Percentiles rank a stretch among this genome's conserved stretches.
These are phyloP conservation scores for Orussus abietinus DNA, from an alignment of 1,140 invertebrate species.

Conservation along the genomic window DNA sequence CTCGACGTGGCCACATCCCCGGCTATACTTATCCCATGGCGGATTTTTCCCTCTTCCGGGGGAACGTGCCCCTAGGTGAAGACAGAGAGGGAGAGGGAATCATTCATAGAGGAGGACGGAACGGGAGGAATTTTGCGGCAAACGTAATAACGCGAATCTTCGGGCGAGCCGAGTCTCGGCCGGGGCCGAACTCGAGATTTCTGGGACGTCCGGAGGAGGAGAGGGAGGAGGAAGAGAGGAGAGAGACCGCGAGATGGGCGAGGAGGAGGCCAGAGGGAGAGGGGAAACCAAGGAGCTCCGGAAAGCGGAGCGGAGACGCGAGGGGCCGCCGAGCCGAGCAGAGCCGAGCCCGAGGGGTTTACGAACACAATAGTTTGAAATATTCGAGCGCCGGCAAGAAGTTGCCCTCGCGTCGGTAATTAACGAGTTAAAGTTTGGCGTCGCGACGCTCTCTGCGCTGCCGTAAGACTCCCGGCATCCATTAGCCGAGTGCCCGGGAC, in stretches of 20 bases:
- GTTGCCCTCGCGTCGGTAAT: conserved; percentile 54
- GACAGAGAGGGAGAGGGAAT: too few species aligned
- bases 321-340: too few species aligned
- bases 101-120: too few species aligned
- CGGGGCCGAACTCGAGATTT: too few species aligned
- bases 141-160: too few species aligned
- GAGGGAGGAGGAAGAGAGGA: background rate
- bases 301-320: conserved; percentile 3
- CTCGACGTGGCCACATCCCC: too few species aligned
- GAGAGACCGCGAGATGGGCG: conserved; percentile 1
- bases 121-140: too few species aligned
- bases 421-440: conserved; percentile 57
- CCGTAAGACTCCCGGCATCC: conserved; percentile 49
- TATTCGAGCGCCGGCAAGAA: conserved; percentile 54
- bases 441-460: conserved; percentile 36
- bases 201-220: too few species aligned
- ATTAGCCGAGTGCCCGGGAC: conserved; percentile 51
- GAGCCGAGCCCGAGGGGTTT: conserved; percentile 45
- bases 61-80: too few species aligned
- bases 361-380: conserved; percentile 55
- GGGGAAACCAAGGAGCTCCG: background rate
- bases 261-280: conserved; percentile 10
- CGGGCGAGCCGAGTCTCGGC: too few species aligned
- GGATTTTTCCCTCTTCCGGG: too few species aligned
- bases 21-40: too few species aligned